These are phyloP conservation scores for Meloidogyne floridensis DNA, from an alignment of 1,140 invertebrate genomes.

Conservation along the genomic window DNA sequence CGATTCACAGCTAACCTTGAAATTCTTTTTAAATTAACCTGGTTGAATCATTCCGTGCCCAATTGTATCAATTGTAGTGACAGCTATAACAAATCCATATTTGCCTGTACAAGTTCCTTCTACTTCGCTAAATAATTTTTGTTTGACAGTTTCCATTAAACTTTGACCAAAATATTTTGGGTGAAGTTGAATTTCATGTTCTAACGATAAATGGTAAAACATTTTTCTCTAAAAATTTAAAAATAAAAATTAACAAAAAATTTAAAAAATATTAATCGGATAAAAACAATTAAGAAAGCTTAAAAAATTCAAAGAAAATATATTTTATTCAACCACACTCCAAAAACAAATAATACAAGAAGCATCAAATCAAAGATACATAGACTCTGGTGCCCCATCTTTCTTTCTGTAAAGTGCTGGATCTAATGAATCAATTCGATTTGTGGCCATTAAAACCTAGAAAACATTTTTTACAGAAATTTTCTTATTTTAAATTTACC, in stretches of 20 bases:
- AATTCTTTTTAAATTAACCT: constrained; percentile 67
- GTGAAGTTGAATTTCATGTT: constrained; percentile 96
- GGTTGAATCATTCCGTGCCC: constrained; percentile 95
- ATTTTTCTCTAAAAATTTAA: constrained; percentile 26
- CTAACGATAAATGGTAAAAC: constrained; percentile 78
- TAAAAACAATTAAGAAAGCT: no score
- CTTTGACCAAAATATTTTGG: constrained; percentile 98
- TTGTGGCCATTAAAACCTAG: constrained; percentile 96
- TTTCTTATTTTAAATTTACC: constrained; percentile 38
- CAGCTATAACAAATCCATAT: constrained; percentile 97
- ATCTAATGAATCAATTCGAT: constrained; percentile 97
- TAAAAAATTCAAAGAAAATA: no score
- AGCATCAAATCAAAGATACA: constrained; percentile 85
- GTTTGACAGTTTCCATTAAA: constrained; percentile 92
- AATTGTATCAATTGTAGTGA: constrained; percentile 97
- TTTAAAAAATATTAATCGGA: no score
- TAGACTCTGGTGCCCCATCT: constrained; percentile 95
- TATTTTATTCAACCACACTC: not conserved
- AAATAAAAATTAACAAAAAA: no score
- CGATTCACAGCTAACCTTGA: no score
- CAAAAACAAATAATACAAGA: not conserved
- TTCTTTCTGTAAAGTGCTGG: constrained; percentile 99
- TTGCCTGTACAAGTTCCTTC: constrained; percentile 99
- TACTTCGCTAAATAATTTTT: constrained; percentile 96
- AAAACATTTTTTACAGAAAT: constrained; percentile 9